Evolutionary conservation across 2,797 vertebrate species (phyloP), one percentile per base, ranked within the genome.

Genomic region (Neosilurus hyrtlii): DNA sequence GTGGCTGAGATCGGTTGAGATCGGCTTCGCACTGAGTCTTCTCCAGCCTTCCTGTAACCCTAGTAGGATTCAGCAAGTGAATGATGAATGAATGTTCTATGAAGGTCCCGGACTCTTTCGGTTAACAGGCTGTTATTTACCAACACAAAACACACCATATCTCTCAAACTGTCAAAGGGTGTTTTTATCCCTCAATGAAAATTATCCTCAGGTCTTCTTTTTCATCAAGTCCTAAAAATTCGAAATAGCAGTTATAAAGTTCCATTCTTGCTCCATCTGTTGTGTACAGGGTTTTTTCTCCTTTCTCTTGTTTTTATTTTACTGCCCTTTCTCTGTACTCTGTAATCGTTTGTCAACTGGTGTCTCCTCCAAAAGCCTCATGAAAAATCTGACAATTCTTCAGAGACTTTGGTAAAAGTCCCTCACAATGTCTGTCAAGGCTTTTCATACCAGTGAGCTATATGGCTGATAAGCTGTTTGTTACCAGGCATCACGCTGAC

Each of bases 201-300:
- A 75, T 24, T 10, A 43, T 24, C 15, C 35, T 16, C 63, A 56
- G 66, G 7, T 54, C 49, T 83, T 79, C 16, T 26, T 49, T 78
- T 79, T 62, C 56, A 68, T 78, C 63, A 51, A 56, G 37, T 26
- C 15, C 70, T 49, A 59, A 63, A 75, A 75, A 76, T 78, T 61
- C 35, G 56, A 62, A 62, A 51, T 62, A 54, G 73, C 52, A 83
- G 35, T 68, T 75, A 30, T 73, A 59, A 24, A 76, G 72, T 67
- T 73, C 73, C 43, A 12, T 9, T 67, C 61, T 56, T 66, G n/a
- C 52, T 9, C 26, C 57, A 43, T 4, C 43, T 43, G 43, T 43
- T 43, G 43, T 43, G 43, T 43, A 43, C 43, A 5, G 43, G 30
- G 30, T 51, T 70, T n/a, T 15, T 51, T n/a, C 43, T 24, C 9